A percentile compares a stretch with the other conserved stretches of the same genome.
Conservation (phyloP, 2,888 invertebrate genomes). For the Cylloceria caligata region DNA sequence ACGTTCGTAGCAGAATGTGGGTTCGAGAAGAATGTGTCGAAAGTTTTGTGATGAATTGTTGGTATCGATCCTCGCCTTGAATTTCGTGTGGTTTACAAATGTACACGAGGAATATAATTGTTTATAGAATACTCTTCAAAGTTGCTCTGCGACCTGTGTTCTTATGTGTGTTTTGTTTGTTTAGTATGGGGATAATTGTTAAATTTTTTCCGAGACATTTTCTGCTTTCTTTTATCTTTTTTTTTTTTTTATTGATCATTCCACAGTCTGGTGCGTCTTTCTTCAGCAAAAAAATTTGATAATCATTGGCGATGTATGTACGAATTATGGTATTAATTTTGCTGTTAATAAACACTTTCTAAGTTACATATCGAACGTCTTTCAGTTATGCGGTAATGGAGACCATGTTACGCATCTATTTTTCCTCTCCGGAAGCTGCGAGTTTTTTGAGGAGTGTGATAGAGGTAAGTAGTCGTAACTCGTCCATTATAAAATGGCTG, state of each 20-base stretch:
- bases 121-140: not conserved
- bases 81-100: too few relatives aligned
- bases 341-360: slow-evolving; percentile 80
- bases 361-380: slow-evolving; percentile 73
- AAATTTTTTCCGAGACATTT: slow-evolving; percentile 29
- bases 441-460: slow-evolving; percentile 8
- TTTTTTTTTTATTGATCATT: slow-evolving; percentile 54
- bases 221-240: slow-evolving; percentile 5
- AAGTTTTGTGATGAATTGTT: too few relatives aligned
- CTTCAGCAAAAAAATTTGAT: slow-evolving; percentile 24
- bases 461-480: slow-evolving; percentile 43
- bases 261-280: slow-evolving; percentile 44
- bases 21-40: too few relatives aligned
- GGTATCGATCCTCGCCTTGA: too few relatives aligned
- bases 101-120: slow-evolving; percentile 37
- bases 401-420: not conserved
- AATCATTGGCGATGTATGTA: slow-evolving; percentile 61
- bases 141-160: slow-evolving; percentile 18
- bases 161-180: slow-evolving; percentile 54
- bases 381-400: not conserved
- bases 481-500: slow-evolving; percentile 84
- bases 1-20: too few relatives aligned
- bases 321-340: slow-evolving; percentile 76
- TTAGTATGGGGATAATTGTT: slow-evolving; percentile 55
- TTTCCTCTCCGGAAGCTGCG: too few relatives aligned